A percentile compares a stretch with the other conserved stretches of the same genome.
phyloP scores from a whole-genome alignment of 2,797 vertebrate genomes.

The Erethizon dorsatum region DNA sequence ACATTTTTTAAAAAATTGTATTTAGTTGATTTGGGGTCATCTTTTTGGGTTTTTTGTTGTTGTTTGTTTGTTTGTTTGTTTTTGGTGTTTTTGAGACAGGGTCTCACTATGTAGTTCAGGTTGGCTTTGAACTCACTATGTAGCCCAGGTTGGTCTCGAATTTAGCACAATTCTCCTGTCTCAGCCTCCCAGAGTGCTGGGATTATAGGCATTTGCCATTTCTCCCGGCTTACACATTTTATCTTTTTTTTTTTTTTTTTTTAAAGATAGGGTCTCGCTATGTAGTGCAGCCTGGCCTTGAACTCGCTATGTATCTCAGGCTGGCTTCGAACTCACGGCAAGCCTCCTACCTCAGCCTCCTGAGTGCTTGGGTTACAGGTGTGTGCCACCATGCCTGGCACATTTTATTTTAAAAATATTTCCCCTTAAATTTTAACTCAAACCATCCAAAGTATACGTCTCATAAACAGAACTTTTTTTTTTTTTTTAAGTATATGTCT shows the following conservation, averaged over 20 bases:
- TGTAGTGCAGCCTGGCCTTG: too few species aligned
- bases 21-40: not conserved
- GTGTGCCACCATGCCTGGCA: not conserved
- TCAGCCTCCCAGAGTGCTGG: not conserved
- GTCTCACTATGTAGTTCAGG: not conserved
- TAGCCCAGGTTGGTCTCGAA: not conserved
- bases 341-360: too few species aligned
- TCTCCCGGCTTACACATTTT: not conserved
- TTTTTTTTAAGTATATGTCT: not conserved
- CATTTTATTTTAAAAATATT: constrained; percentile 9
- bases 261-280: too few species aligned
- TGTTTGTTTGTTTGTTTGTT: too few species aligned
- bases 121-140: not conserved
- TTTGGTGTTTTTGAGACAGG: too few species aligned
- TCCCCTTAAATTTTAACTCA: constrained; percentile 37
- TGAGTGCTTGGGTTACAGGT: not conserved
- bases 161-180: not conserved
- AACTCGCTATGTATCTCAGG: too few species aligned
- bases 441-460: not conserved
- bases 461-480: not conserved
- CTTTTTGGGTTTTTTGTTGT: too few species aligned
- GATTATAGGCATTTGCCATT: not conserved
- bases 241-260: not conserved
- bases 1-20: not conserved
- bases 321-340: too few species aligned